Conservation (phyloP, 2,888 invertebrate genomes). For the Petrolisthes cinctipes region DNA sequence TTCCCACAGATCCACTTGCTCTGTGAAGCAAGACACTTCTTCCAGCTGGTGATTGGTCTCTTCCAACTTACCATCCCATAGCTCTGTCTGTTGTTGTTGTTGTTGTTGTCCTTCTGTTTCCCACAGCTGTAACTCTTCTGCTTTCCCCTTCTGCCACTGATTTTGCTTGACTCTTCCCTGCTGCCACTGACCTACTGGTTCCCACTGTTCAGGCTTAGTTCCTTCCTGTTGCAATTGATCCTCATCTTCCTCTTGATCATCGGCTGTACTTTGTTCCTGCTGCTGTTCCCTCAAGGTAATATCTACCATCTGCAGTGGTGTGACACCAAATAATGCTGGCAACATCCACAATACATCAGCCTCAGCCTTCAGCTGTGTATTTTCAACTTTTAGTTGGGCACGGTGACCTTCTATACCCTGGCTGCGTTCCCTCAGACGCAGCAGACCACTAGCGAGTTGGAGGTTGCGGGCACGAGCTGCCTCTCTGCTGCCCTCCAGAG, state of each 20-base stretch:
- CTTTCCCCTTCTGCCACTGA: neutral
- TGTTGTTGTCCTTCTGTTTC: neutral
- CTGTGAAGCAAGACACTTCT: neutral
- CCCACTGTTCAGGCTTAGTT: neutral
- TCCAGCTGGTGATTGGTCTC: neutral
- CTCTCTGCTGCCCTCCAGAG: conserved; percentile 40
- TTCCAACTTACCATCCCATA: neutral
- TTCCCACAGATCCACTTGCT: neutral
- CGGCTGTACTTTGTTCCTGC: neutral
- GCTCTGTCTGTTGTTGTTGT: neutral
- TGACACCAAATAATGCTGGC: conserved; percentile 59
- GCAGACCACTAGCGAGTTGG: conserved; percentile 32
- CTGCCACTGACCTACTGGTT: neutral
- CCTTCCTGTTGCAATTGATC: neutral
- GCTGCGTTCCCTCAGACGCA: conserved; percentile 27
- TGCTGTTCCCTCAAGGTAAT: conserved; percentile 42
- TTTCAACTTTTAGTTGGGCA: conserved; percentile 28
- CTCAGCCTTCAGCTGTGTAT: conserved; percentile 34
- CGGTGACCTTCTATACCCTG: conserved; percentile 15
- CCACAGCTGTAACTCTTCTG: neutral
- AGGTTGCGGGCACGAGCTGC: conserved; percentile 25
- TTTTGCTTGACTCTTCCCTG: neutral
- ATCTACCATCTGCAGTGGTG: conserved; percentile 53
- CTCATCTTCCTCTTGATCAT: neutral
- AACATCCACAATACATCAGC: conserved; percentile 49